Conservation (phyloP, 2,888 invertebrate species). For the Caenorhabditis sulstoni region DNA sequence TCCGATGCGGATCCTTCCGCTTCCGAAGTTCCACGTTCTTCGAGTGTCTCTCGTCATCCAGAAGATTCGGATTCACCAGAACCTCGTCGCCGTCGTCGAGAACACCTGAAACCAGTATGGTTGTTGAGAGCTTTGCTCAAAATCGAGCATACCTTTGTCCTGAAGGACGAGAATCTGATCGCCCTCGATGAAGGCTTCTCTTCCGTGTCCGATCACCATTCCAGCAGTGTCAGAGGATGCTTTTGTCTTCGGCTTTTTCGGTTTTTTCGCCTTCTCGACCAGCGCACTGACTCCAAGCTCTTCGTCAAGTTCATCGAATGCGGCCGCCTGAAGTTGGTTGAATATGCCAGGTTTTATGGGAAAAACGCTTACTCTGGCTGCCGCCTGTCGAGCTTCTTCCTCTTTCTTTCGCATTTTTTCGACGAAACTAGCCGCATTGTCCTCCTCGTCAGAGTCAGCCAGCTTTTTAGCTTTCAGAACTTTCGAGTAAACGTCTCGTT, state of each 20-base stretch:
- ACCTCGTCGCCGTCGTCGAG: constrained; percentile 90
- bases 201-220: constrained; percentile 89
- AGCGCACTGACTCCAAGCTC: constrained; percentile 92
- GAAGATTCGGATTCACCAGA: constrained; percentile 86
- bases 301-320: constrained; percentile 94
- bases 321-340: constrained; percentile 86
- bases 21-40: constrained; percentile 90
- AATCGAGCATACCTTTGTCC: constrained; percentile 86
- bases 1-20: constrained; percentile 86
- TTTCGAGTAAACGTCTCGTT: constrained; percentile 86
- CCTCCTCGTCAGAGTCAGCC: constrained; percentile 75
- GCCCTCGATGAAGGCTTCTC: constrained; percentile 81
- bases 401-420: constrained; percentile 87
- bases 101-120: constrained; percentile 83
- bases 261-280: constrained; percentile 87
- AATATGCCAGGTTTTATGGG: too few species aligned
- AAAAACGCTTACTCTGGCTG: constrained; percentile 83
- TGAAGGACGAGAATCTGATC: constrained; percentile 93
- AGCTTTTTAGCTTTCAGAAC: constrained; percentile 72
- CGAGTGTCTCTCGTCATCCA: constrained; percentile 81
- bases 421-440: constrained; percentile 86
- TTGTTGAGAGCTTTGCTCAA: not conserved
- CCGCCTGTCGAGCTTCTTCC: constrained; percentile 89
- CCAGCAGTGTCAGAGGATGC: constrained; percentile 83
- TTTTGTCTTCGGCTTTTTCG: constrained; percentile 45